Evolutionary conservation across 2,113 vertebrate species (phyloP), one percentile per base, ranked within the genome.

Genomic region (Amblyopsis rosae): DNA sequence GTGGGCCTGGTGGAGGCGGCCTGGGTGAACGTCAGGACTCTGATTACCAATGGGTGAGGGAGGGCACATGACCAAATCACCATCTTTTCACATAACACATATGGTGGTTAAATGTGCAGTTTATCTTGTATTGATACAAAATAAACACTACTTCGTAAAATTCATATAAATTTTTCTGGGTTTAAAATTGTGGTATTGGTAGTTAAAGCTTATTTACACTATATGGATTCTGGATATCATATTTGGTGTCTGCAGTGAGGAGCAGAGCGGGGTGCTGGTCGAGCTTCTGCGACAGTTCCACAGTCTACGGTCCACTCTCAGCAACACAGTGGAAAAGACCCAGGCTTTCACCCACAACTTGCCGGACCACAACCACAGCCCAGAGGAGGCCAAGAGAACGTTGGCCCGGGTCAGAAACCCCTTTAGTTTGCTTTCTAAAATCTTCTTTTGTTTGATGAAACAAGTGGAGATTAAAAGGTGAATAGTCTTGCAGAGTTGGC

Each of bases 271-370:
- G 65, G 65, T 87, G 64, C 89, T 98, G 62, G 91, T 96, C 0
- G 92, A 95, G 59, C 88, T 97, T 54, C 92, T 97, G 71, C 93
- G 91, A 69, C 94, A 94, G 33, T 95, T 96, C 81, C 93, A 97
- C 73, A 92, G 82, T 56, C 81, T 94, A 70, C 96, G 92, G 82
- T 92, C 90, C 9, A 54, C 82, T 45, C 85, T 99, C 63, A 83
- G 60, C 35, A 91, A 92, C 80, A 82, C 92, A 9, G 75, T 95
- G 75, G 95, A 98, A 41, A 94, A 80, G 53, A 94, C 94, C 65
- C 91, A 82, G 73, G 87, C 73, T 46, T 85, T 94, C 19, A 87
- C 93, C 68, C 82, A 85, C 33, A 90, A 89, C 82, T 95, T 93
- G 83, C 92, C 89, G 0, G 81, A 94, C 51, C 90, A 95, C 68